Evolutionary conservation across 2,888 invertebrate genomes (phyloP).

Genomic region (Athalia circularis): DNA sequence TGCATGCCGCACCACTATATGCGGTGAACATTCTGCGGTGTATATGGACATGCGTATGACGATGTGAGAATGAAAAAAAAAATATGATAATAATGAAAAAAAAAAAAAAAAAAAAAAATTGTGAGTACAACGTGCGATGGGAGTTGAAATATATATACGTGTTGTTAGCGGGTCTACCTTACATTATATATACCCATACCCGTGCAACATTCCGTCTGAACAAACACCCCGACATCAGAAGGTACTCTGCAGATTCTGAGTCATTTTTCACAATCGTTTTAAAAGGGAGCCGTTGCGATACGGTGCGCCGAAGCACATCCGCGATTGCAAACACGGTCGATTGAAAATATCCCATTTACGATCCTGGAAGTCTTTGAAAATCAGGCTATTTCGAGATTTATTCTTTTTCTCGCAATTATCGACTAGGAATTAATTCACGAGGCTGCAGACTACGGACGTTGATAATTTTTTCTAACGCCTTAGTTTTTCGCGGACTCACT

Average conservation of each 20-base stretch:
- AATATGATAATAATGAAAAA: too few relatives aligned
- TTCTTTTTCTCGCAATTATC: too few relatives aligned
- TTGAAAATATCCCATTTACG: neutral
- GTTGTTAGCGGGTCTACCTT: neutral
- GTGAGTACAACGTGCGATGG: too few relatives aligned
- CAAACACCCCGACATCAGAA: slow-evolving; percentile 53
- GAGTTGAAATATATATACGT: neutral
- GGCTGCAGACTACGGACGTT: too few relatives aligned
- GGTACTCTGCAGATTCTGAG: slow-evolving; percentile 8
- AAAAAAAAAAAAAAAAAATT: too few relatives aligned
- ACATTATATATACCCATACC: neutral
- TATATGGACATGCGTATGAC: neutral
- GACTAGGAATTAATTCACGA: too few relatives aligned
- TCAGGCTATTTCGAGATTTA: too few relatives aligned
- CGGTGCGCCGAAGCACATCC: neutral
- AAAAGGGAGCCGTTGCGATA: neutral
- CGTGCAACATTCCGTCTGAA: slow-evolving; percentile 52
- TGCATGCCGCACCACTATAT: neutral
- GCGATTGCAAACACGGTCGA: neutral
- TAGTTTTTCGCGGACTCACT: too few relatives aligned
- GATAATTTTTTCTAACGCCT: too few relatives aligned
- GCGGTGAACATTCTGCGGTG: too few relatives aligned
- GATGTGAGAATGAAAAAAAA: too few relatives aligned
- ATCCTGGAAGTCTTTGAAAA: too few relatives aligned
- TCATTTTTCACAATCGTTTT: neutral